Percentiles rank a stretch among this genome's conserved stretches.
phyloP scores from a whole-genome alignment of 2,797 vertebrate species.

The Enteromius viviparus region DNA sequence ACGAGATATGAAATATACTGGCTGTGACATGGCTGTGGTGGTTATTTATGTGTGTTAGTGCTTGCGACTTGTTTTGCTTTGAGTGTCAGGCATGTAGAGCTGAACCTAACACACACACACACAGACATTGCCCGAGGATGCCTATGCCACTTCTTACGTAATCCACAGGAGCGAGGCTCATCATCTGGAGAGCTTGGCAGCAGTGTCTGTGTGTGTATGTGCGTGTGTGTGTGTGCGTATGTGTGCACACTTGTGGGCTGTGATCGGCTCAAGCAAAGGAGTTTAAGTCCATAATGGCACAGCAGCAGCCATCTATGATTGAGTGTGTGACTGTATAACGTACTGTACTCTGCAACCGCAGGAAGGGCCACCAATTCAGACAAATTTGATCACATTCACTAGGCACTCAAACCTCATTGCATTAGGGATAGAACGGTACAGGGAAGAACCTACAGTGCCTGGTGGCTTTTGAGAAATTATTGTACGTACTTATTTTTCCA shows the following conservation, averaged over 20 bases:
- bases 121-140: constrained; percentile 30
- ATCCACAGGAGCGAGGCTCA: constrained; percentile 42
- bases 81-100: constrained; percentile 30
- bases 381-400: constrained; percentile 24
- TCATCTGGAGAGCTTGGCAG: constrained; percentile 41
- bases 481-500: neutral
- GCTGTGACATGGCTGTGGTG: constrained; percentile 2
- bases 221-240: constrained; percentile 41
- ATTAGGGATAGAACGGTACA: neutral
- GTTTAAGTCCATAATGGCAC: constrained; percentile 41
- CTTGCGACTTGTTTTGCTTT: constrained; percentile 39
- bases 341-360: constrained; percentile 23
- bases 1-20: neutral
- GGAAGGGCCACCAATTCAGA: neutral
- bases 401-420: neutral
- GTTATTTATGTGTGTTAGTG: constrained; percentile 13
- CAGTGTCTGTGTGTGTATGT: neutral
- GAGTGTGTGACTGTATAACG: constrained; percentile 44
- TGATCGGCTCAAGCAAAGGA: constrained; percentile 31
- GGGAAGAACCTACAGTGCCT: neutral
- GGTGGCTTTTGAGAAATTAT: neutral
- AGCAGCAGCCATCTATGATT: constrained; percentile 45
- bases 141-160: constrained; percentile 40
- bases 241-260: constrained; percentile 44
- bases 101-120: constrained; percentile 17